Evolutionary conservation across 2,888 invertebrate species (phyloP), one percentile per base, ranked within the genome.

Genomic region (Incurvaria masculella): DNA sequence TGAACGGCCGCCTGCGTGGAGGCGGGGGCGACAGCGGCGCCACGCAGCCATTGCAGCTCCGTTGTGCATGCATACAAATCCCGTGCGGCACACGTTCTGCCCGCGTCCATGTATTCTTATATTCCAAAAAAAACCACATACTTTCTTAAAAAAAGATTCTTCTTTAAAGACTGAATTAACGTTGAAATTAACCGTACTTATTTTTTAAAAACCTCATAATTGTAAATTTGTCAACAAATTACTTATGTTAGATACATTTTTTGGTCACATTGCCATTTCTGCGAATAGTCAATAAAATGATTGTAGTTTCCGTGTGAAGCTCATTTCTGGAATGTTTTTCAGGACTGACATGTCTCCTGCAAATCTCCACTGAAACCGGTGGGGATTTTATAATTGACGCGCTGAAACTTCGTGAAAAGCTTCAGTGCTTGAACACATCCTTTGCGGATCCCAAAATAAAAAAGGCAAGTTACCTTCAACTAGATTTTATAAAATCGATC

Each of bases 341-440:
- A 79, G 78, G 79, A 0, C 86, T 98, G 47, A 95, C 97, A 0
- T 99, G 98, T 65, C 79, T 99, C 2, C 87, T 99, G 69, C 98
- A 99, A 78, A 90, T 99, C 57, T 94, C 97, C 0, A 91, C 97
- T 0, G 64, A 81, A 45, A 69, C 69, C 20, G 69, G 72, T 1
- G 80, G 78, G 6, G 98, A 99, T 71, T 99, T 91, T 64, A 79
- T 99, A 1, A 80, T 99, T 14, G 99, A 99, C 64, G 87, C 96
- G 0, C 69, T 99, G 4, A 79, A 82, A 0, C 69, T 97, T n/a
- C 81, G 98, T 47, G 87, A 89, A 44, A 86, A 94, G 40, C 72
- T 99, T 49, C 83, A 89, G 56, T 64, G 85, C 44, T 76, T 99
- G 1, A 99, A 99, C 68, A 85, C 91, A 59, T 82, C 91, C 19